A percentile compares a stretch with the other conserved stretches of the same genome.
Conservation (phyloP, 2,888 invertebrate genomes). For the Chloroclysta siterata region DNA sequence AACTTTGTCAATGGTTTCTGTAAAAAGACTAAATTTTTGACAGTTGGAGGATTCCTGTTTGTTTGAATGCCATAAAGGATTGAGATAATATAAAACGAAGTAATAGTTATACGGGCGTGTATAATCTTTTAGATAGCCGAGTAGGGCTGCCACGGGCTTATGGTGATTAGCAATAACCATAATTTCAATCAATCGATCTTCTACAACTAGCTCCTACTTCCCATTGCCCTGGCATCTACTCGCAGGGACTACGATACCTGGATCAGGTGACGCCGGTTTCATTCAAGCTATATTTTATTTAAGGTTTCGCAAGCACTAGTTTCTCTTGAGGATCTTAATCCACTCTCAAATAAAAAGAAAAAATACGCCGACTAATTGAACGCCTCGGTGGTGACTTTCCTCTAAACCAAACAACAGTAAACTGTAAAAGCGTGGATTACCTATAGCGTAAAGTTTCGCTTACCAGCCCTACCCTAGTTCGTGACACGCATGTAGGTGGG, state of each 20-base stretch:
- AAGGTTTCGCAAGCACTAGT: not conserved
- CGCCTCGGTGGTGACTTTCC: not conserved
- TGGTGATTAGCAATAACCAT: constrained; percentile 2
- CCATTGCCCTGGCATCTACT: too few species aligned
- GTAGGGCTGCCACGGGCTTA: constrained; percentile 19
- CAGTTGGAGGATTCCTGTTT: constrained; percentile 7
- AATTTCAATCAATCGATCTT: not conserved
- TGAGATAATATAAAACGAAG: constrained; percentile 27
- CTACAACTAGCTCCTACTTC: too few species aligned
- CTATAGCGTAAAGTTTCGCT: constrained; percentile 10
- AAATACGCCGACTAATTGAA: not conserved
- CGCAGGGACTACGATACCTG: too few species aligned
- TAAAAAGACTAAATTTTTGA: not conserved
- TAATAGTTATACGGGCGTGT: constrained; percentile 26
- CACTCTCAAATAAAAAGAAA: not conserved
- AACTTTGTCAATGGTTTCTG: not conserved
- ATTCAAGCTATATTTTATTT: too few species aligned
- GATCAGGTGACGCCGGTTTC: too few species aligned
- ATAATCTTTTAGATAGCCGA: constrained; percentile 25
- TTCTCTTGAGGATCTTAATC: not conserved
- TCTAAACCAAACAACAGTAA: constrained; percentile 5
- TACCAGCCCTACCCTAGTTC: constrained; percentile 44
- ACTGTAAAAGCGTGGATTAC: constrained; percentile 7
- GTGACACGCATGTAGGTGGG: constrained; percentile 66
- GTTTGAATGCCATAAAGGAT: constrained; percentile 13